These are phyloP conservation scores for Polymixis lichenea DNA, from an alignment of 2,888 invertebrate genomes.

Conservation along the genomic window DNA sequence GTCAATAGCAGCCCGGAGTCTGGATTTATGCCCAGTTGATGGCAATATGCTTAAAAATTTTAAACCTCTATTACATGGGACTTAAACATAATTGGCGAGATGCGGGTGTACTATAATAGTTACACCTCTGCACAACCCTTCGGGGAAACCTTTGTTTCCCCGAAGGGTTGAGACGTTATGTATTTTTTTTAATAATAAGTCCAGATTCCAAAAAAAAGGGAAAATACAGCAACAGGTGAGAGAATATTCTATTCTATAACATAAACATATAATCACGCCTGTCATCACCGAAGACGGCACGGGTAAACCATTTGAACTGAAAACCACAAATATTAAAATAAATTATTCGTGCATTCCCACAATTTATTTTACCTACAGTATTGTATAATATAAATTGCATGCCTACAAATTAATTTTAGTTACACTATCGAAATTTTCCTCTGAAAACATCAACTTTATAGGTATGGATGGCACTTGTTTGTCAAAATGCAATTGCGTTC, in stretches of 20 bases:
- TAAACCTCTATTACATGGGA: too few relatives aligned
- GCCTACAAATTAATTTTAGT: slow-evolving; percentile 2
- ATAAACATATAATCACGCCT: background rate
- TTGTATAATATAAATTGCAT: background rate
- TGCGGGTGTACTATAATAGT: too few relatives aligned
- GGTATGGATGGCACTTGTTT: slow-evolving; percentile 10
- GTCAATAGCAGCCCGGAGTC: too few relatives aligned
- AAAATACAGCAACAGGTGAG: background rate
- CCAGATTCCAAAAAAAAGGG: background rate
- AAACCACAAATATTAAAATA: background rate
- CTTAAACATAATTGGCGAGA: too few relatives aligned
- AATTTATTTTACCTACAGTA: background rate
- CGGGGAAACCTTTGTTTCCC: too few relatives aligned
- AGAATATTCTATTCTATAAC: background rate
- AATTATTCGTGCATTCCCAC: background rate
- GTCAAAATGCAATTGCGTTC: slow-evolving; percentile 53
- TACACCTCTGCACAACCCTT: too few relatives aligned
- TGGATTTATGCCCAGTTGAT: too few relatives aligned
- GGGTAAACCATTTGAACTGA: background rate
- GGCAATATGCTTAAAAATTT: too few relatives aligned
- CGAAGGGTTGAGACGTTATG: too few relatives aligned
- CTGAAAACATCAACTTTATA: background rate
- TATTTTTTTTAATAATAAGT: background rate
- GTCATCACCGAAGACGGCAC: background rate
- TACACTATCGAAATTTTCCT: slow-evolving; percentile 29